Evolutionary conservation across 2,888 invertebrate species (phyloP).

Genomic region (Apamea anceps): DNA sequence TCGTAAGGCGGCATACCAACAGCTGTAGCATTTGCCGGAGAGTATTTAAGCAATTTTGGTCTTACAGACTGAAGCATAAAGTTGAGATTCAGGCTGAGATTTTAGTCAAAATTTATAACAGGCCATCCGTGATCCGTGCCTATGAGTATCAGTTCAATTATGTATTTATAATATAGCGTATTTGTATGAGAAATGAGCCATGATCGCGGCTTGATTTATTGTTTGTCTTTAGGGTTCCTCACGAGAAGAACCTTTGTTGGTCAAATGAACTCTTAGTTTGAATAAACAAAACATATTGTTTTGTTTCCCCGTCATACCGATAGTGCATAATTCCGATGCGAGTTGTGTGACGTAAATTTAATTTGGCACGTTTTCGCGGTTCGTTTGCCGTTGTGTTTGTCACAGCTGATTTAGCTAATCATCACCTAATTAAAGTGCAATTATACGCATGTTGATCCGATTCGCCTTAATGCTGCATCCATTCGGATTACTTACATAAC

Average conservation of each 20-base stretch:
- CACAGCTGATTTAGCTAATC: slow-evolving; percentile 24
- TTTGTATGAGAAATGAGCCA: slow-evolving; percentile 56
- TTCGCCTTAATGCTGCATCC: neutral
- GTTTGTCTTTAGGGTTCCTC: slow-evolving; percentile 33
- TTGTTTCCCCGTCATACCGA: neutral
- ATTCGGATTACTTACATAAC: neutral
- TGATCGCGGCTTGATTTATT: slow-evolving; percentile 59
- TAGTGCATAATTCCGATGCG: slow-evolving; percentile 1
- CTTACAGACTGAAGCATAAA: slow-evolving; percentile 17
- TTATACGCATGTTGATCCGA: slow-evolving; percentile 2
- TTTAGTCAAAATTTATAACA: slow-evolving; percentile 55
- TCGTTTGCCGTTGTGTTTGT: slow-evolving; percentile 1
- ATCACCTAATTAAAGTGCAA: slow-evolving; percentile 22
- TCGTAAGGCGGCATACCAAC: slow-evolving; percentile 56
- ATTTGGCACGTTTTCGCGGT: slow-evolving; percentile 39
- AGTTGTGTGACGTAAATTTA: slow-evolving; percentile 21
- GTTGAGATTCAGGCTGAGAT: slow-evolving; percentile 32
- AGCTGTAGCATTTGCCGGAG: slow-evolving; percentile 59
- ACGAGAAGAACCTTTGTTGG: neutral
- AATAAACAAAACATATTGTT: neutral
- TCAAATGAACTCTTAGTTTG: neutral
- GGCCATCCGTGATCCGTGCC: slow-evolving; percentile 44
- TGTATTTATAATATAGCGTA: slow-evolving; percentile 59
- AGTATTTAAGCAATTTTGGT: slow-evolving; percentile 40
- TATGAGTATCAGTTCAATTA: slow-evolving; percentile 58